Base-by-base conservation (phyloP, 1,140 invertebrate genomes). In the Zaprionus africanus region DNA sequence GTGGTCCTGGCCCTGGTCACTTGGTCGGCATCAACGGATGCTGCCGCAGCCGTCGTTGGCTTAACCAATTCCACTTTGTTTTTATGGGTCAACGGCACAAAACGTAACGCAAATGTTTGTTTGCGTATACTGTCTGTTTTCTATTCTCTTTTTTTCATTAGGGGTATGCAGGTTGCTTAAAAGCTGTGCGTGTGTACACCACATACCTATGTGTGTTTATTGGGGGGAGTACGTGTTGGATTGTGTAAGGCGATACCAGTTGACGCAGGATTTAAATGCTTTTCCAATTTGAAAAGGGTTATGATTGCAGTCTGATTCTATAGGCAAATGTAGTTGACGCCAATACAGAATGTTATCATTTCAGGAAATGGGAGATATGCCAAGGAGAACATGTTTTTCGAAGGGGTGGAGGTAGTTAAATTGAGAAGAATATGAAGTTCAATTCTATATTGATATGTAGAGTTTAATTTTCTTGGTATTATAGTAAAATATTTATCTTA, bases 21-120 rank as follows among this genome's bases (percentile, higher is more conserved):
- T 34, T 43, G 41, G 36, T 15, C 41, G 7, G n/a, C 41, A 62
- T 49, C 46, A 34, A 34, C 31, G 34, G 38, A 58, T 75, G 72
- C 54, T 63, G 51, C 51, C 57, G 22, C 17, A 11, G 19, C 58
- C 41, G n/a, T 17, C 41, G 41, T 4, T 7, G 41, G n/a, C n/a
- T 58, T 41, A 24, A 24, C 46, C 46, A 24, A 51, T 24, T 56
- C 38, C 28, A 31, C 46, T 61, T 73, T 77, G 69, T 67, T 62
- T 61, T 77, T 77, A 73, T 77, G 75, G 75, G 75, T 77, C 75
- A 77, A 71, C 69, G 53, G 62, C 57, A 73, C 69, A 77, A 62
- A 67, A 63, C 38, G 67, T 62, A 51, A 63, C 19, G 66, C 41
- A 75, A 75, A 70, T 70, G 59, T 63, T 57, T 71, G 68, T 64